Evolutionary conservation across 2,113 vertebrate genomes (phyloP).

Genomic region (Phodopus roborovskii): DNA sequence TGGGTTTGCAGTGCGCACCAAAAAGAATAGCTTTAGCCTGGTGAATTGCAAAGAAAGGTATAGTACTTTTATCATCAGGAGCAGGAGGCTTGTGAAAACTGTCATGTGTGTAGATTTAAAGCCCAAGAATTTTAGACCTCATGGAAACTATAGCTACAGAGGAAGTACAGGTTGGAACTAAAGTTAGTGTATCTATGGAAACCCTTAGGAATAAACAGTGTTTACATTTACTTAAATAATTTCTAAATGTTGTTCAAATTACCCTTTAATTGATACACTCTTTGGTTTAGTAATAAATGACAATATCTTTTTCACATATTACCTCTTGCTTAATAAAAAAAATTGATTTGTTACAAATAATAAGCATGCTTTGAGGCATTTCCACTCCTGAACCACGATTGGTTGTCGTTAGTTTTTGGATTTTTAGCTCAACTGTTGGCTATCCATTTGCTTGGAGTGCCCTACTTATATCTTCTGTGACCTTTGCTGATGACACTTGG

Average conservation of each 20-base stretch:
- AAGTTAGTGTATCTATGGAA: slow-evolving; percentile 45
- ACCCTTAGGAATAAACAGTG: slow-evolving; percentile 20
- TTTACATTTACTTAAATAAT: slow-evolving; percentile 51
- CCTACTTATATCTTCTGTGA: not conserved
- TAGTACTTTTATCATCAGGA: slow-evolving; percentile 1
- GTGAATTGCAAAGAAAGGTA: slow-evolving; percentile 54
- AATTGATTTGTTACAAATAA: slow-evolving; percentile 27
- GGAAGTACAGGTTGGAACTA: too few species aligned
- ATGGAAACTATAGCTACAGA: slow-evolving; percentile 31
- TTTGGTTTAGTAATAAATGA: slow-evolving; percentile 41
- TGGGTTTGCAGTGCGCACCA: slow-evolving; percentile 61
- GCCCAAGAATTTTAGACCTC: slow-evolving; percentile 42
- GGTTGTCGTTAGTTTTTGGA: slow-evolving; percentile 40
- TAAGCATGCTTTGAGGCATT: slow-evolving; percentile 15
- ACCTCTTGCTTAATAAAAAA: slow-evolving; percentile 46
- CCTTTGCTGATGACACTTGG: not conserved
- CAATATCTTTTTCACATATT: slow-evolving; percentile 20
- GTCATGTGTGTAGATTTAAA: slow-evolving; percentile 32
- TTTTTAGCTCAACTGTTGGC: slow-evolving; percentile 40
- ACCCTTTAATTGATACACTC: slow-evolving; percentile 49
- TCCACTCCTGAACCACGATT: not conserved
- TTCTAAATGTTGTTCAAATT: slow-evolving; percentile 23
- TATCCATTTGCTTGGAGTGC: not conserved
- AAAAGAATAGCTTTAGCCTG: slow-evolving; percentile 65
- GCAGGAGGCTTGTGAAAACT: slow-evolving; percentile 58